Conservation (phyloP, 2,797 vertebrate genomes). For the Neopelma chrysocephalum region DNA sequence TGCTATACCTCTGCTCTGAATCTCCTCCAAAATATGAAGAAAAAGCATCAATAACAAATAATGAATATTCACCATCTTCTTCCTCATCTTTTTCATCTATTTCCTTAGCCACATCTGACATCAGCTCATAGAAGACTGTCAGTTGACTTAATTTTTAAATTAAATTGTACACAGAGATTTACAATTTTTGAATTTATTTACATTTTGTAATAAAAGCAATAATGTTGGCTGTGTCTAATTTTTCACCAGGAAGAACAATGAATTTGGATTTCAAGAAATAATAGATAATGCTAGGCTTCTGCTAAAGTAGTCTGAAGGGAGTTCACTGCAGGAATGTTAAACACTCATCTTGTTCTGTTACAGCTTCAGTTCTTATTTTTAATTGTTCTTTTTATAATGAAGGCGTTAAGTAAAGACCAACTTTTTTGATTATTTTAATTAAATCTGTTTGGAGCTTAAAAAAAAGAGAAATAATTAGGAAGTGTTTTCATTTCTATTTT, state of each 20-base stretch:
- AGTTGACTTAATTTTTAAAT: constrained; percentile 36
- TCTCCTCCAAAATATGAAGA: constrained; percentile 76
- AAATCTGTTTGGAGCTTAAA: constrained; percentile 7
- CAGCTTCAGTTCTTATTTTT: not conserved
- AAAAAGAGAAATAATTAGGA: not conserved
- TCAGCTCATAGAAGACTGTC: constrained; percentile 10
- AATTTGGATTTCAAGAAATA: not conserved
- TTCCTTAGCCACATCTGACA: constrained; percentile 18
- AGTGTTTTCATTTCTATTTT: not conserved
- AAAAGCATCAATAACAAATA: constrained; percentile 50
- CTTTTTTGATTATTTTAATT: constrained; percentile 21
- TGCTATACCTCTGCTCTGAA: constrained; percentile 46
- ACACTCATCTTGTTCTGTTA: not conserved
- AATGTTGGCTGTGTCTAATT: not conserved
- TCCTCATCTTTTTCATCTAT: not conserved
- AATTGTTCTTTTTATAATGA: not conserved
- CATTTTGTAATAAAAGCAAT: constrained; percentile 69
- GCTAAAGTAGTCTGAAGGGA: not conserved
- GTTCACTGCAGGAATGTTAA: not conserved
- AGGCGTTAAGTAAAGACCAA: not conserved
- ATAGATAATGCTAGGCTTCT: not conserved
- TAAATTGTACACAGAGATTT: constrained; percentile 24
- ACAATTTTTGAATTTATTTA: constrained; percentile 64
- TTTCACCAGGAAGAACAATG: not conserved
- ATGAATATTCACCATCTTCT: not conserved